Conservation (phyloP, 2,888 invertebrate species). For the Zhengitettix transpicula region DNA sequence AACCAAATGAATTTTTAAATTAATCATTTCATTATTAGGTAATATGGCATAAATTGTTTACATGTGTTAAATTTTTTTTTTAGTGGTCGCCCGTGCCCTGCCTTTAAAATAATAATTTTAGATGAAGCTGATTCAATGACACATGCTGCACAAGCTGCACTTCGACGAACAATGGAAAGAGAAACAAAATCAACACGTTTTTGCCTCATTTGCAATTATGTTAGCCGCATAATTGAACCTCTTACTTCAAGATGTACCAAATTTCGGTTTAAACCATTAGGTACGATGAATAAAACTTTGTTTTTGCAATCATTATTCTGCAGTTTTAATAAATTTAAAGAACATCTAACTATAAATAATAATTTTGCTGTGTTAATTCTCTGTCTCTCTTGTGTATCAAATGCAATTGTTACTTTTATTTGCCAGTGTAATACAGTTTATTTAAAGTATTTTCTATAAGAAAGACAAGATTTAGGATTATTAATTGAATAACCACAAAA, state of each 20-base stretch:
- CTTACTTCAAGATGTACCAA: constrained; percentile 96
- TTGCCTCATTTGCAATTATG: constrained; percentile 96
- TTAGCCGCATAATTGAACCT: constrained; percentile 93
- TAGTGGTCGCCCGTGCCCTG: constrained; percentile 75
- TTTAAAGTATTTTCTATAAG: no score
- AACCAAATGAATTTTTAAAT: background rate
- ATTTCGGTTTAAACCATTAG: constrained; percentile 87
- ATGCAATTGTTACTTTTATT: background rate
- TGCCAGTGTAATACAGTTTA: no score
- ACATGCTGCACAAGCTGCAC: constrained; percentile 83
- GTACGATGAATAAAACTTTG: constrained; percentile 37
- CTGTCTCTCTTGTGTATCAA: background rate
- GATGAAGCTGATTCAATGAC: constrained; percentile 99
- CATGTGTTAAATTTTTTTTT: constrained; percentile 7
- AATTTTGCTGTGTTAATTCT: background rate
- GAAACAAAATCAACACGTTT: constrained; percentile 89
- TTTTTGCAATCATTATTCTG: background rate
- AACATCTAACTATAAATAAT: no score
- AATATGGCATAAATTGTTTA: no score
- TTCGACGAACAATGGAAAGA: constrained; percentile 94
- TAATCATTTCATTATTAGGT: no score
- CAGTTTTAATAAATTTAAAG: background rate
- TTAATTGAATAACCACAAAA: no score
- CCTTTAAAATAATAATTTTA: constrained; percentile 89
- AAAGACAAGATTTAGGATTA: no score